Conservation (phyloP, 2,888 invertebrate genomes). For the Schizotus pectinicornis region DNA sequence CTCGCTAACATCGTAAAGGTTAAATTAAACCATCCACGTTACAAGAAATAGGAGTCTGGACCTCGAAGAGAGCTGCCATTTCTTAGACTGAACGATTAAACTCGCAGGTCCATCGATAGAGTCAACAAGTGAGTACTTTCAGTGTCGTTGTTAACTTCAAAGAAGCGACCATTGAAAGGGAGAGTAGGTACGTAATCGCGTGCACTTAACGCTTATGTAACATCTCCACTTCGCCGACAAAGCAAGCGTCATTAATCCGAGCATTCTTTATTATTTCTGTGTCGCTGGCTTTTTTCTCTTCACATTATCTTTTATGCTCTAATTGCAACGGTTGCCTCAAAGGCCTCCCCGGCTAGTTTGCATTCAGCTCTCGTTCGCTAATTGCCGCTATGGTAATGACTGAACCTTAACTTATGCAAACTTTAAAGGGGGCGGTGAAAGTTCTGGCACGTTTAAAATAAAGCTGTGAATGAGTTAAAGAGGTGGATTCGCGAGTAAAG, state of each 20-base stretch:
- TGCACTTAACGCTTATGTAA: constrained; percentile 44
- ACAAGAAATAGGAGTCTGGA: too few relatives aligned
- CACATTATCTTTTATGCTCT: constrained; percentile 54
- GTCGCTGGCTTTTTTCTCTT: constrained; percentile 53
- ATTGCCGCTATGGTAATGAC: constrained; percentile 41
- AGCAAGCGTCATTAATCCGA: constrained; percentile 54
- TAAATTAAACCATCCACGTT: too few relatives aligned
- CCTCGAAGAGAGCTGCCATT: too few relatives aligned
- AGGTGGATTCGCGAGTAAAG: constrained; percentile 27
- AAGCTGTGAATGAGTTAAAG: constrained; percentile 38
- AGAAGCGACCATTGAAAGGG: constrained; percentile 24
- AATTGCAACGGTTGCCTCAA: constrained; percentile 50
- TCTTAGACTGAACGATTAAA: too few relatives aligned
- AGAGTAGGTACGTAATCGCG: constrained; percentile 41
- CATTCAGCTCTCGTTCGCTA: constrained; percentile 51
- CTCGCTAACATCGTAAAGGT: too few relatives aligned
- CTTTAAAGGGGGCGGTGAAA: constrained; percentile 50
- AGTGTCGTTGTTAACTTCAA: constrained; percentile 21
- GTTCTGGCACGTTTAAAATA: constrained; percentile 47
- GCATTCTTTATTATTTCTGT: constrained; percentile 55
- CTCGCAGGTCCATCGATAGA: constrained; percentile 22
- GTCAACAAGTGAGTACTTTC: constrained; percentile 27
- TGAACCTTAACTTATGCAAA: constrained; percentile 52
- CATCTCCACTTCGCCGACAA: constrained; percentile 46
- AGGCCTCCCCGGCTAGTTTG: constrained; percentile 50